These are phyloP conservation scores for Clupea harengus DNA, from an alignment of 2,113 vertebrate genomes.

Conservation along the genomic window DNA sequence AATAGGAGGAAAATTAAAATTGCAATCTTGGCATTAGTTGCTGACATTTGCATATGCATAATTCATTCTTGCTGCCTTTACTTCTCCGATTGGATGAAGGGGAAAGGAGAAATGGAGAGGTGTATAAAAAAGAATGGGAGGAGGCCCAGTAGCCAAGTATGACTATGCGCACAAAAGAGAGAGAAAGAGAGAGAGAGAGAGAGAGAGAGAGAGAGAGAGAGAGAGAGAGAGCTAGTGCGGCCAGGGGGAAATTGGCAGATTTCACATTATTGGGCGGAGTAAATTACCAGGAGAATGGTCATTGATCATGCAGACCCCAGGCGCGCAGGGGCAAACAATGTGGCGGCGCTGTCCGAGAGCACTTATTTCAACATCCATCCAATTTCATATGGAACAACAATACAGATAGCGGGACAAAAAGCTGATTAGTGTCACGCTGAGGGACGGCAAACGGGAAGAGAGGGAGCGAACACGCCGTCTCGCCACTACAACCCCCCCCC, in stretches of 20 bases:
- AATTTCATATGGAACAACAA: conserved; percentile 23
- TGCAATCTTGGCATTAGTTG: conserved; percentile 58
- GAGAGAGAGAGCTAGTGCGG: background rate
- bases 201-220: background rate
- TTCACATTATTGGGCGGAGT: conserved; percentile 27
- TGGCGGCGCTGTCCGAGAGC: background rate
- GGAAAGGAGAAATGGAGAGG: background rate
- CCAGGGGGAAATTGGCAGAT: conserved; percentile 17
- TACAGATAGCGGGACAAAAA: conserved; percentile 29
- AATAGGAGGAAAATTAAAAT: conserved; percentile 66
- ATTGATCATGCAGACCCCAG: conserved; percentile 22
- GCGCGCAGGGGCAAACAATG: background rate
- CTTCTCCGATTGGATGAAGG: conserved; percentile 55
- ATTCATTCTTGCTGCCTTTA: conserved; percentile 57
- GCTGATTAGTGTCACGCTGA: conserved; percentile 16
- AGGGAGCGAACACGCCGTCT: background rate
- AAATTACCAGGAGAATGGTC: conserved; percentile 34
- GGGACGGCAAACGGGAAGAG: background rate
- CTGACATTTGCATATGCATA: conserved; percentile 58
- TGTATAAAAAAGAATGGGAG: background rate
- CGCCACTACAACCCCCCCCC: background rate
- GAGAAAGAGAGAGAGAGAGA: background rate
- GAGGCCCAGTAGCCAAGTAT: background rate
- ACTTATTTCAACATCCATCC: conserved; percentile 23
- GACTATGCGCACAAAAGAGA: background rate